Conservation (phyloP, 2,888 invertebrate genomes). For the Lasioglossum pauxillum region DNA sequence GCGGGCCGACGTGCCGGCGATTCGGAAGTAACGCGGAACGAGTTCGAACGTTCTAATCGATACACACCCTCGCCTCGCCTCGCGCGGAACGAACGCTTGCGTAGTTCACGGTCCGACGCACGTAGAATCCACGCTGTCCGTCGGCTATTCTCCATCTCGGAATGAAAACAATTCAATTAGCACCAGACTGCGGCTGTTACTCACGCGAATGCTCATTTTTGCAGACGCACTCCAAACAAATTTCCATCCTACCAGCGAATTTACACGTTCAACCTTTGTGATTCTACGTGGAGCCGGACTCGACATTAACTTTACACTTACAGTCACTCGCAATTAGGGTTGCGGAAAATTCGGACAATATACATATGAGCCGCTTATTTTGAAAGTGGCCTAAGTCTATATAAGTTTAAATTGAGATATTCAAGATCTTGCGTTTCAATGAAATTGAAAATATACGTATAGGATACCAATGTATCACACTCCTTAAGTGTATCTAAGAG, state of each 20-base stretch:
- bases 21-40: constrained; percentile 39
- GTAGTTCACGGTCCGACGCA: constrained; percentile 32
- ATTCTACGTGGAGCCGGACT: no score
- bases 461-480: no score
- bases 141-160: background rate
- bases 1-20: constrained; percentile 25
- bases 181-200: background rate
- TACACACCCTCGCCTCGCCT: constrained; percentile 2
- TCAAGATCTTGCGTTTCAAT: no score
- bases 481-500: no score
- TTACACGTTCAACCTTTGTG: background rate
- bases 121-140: background rate
- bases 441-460: no score
- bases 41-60: constrained; percentile 50
- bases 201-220: background rate
- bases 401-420: no score
- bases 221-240: background rate
- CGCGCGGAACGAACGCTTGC: constrained; percentile 32
- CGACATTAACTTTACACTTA: no score
- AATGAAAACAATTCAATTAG: constrained; percentile 10
- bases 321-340: no score
- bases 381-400: no score
- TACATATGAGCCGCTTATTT: no score
- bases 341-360: no score
- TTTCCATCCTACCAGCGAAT: background rate